Percentiles rank a stretch among this genome's conserved stretches.
Evolutionary conservation across 2,797 vertebrate species (phyloP).

Genomic region (Anguilla marmorata): DNA sequence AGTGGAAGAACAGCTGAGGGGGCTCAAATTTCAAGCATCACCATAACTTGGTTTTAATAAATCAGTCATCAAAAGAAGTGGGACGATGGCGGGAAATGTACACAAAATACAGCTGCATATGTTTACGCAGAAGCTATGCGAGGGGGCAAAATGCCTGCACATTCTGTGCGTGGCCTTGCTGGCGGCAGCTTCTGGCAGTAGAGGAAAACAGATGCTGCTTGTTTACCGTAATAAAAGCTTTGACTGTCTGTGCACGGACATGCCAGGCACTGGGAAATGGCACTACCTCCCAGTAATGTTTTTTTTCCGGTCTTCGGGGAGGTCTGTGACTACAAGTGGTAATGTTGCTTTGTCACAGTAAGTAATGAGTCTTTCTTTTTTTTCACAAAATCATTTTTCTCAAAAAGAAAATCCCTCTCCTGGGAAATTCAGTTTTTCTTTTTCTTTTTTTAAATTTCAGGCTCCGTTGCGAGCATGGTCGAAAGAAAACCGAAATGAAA

Average conservation of each 20-base stretch:
- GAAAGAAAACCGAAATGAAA: background rate
- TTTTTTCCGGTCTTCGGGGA: background rate
- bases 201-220: background rate
- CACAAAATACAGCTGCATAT: background rate
- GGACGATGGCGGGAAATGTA: background rate
- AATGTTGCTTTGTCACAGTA: conserved; percentile 13
- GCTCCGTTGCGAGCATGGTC: background rate
- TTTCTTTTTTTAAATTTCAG: conserved; percentile 3
- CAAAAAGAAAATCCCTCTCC: background rate
- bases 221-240: background rate
- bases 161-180: background rate
- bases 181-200: background rate
- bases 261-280: background rate
- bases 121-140: background rate
- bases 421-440: background rate
- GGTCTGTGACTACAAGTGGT: background rate
- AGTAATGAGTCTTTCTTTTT: background rate
- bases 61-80: background rate
- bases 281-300: background rate
- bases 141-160: background rate
- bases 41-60: background rate
- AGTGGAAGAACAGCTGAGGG: too few species aligned
- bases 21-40: background rate
- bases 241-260: background rate
- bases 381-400: background rate